These are phyloP conservation scores for Brachionus calyciflorus DNA, from an alignment of 1,140 invertebrate genomes.

Conservation along the genomic window DNA sequence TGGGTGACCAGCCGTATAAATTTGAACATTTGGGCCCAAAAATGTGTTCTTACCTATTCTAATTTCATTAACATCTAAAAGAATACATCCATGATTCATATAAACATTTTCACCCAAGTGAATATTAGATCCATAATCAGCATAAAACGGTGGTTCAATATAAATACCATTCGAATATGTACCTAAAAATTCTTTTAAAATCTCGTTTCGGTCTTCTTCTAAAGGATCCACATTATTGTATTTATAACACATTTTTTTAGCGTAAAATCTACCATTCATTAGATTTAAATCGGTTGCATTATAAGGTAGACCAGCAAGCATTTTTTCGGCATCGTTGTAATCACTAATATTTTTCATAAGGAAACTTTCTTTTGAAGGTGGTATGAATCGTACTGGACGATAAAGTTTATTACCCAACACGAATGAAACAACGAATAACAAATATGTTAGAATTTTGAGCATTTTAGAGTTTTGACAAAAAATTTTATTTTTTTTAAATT, in stretches of 20 bases:
- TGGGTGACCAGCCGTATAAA: slow-evolving; percentile 50
- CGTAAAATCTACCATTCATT: neutral
- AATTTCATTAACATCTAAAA: slow-evolving; percentile 49
- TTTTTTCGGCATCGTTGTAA: slow-evolving; percentile 9
- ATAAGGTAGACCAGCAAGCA: slow-evolving; percentile 22
- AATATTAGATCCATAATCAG: slow-evolving; percentile 42
- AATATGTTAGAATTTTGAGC: no score
- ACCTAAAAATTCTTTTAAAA: slow-evolving; percentile 28
- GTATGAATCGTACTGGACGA: neutral
- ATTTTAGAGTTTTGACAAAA: no score
- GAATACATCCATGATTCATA: slow-evolving; percentile 50
- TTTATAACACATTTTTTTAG: neutral
- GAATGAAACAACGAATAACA: neutral
- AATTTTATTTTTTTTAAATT: no score
- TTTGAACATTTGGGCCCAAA: slow-evolving; percentile 49
- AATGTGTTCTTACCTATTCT: slow-evolving; percentile 50
- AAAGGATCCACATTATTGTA: neutral
- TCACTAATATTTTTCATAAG: neutral
- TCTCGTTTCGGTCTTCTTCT: neutral
- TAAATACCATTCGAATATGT: neutral
- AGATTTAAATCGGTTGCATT: neutral
- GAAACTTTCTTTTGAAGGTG: neutral
- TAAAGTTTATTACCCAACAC: neutral
- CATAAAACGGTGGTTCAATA: slow-evolving; percentile 38
- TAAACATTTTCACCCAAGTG: slow-evolving; percentile 49